A percentile compares a stretch with the other conserved stretches of the same genome.
Evolutionary conservation across 23 tunicate species (phyloP).

Genomic region (Clavelina lepadiformis): DNA sequence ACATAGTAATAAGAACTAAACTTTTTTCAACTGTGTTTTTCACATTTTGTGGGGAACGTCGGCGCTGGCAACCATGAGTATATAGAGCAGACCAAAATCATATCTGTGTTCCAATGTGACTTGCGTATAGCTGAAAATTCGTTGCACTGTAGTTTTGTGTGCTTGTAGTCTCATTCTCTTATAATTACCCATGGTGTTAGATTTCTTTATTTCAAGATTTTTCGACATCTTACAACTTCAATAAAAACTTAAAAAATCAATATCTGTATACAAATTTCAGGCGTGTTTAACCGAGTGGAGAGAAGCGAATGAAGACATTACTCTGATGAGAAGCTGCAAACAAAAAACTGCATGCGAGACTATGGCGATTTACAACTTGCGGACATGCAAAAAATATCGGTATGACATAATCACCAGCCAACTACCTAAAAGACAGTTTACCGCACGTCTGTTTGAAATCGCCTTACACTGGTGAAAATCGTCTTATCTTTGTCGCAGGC

Average conservation of each 20-base stretch:
- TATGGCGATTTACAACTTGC: neutral
- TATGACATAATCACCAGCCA: neutral
- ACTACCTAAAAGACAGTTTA: neutral
- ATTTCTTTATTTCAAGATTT: neutral
- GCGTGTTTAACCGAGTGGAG: slow-evolving; percentile 23
- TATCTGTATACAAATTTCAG: slow-evolving; percentile 1
- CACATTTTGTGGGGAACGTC: too few relatives aligned
- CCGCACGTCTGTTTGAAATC: too few relatives aligned
- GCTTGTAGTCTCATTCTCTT: too few relatives aligned
- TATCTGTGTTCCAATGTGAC: too few relatives aligned
- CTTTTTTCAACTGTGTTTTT: too few relatives aligned
- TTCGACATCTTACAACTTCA: neutral
- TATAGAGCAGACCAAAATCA: too few relatives aligned
- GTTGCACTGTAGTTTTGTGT: too few relatives aligned
- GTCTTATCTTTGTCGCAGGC: slow-evolving; percentile 7
- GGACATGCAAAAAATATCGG: slow-evolving; percentile 12
- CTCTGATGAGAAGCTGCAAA: slow-evolving; percentile 20
- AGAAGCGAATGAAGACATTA: slow-evolving; percentile 7
- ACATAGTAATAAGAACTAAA: too few relatives aligned
- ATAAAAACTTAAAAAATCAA: neutral
- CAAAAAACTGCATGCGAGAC: slow-evolving; percentile 3
- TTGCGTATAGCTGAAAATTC: too few relatives aligned
- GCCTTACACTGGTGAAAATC: too few relatives aligned
- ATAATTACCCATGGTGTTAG: neutral
- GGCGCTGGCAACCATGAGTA: too few relatives aligned